Evolutionary conservation across 2,113 vertebrate species (phyloP).

Genomic region (Anarhynchus alexandrinus): DNA sequence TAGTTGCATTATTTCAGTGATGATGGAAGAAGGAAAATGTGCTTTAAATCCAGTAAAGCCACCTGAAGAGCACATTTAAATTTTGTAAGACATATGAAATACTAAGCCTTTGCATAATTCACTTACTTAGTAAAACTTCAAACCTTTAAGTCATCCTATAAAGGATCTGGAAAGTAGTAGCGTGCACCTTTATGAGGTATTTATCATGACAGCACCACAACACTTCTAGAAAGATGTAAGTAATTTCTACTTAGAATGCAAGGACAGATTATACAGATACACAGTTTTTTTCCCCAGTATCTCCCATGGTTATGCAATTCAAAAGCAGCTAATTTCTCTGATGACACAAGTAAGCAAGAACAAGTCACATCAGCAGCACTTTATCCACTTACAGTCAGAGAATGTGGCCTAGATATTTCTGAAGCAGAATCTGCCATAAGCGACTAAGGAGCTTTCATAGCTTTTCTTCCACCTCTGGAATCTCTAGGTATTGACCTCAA

Average conservation of each 20-base stretch:
- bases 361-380: background rate
- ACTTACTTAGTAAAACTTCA: background rate
- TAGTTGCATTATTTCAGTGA: background rate
- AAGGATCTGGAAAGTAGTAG: background rate
- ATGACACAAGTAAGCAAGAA: background rate
- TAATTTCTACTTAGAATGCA: background rate
- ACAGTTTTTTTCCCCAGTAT: background rate
- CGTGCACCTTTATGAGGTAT: background rate
- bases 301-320: background rate
- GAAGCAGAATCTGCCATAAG: background rate
- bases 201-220: background rate
- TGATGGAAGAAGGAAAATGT: background rate
- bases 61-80: background rate
- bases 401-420: slow-evolving; percentile 17
- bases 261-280: background rate
- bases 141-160: background rate
- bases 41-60: background rate
- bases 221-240: background rate
- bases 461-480: background rate
- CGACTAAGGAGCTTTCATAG: background rate
- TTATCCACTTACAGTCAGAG: background rate
- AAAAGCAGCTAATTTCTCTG: slow-evolving; percentile 1
- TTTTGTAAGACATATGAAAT: accelerated
- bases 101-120: background rate
- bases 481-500: background rate